Base-by-base conservation (phyloP, 2,113 vertebrate genomes). In the Mohoua ochrocephala region DNA sequence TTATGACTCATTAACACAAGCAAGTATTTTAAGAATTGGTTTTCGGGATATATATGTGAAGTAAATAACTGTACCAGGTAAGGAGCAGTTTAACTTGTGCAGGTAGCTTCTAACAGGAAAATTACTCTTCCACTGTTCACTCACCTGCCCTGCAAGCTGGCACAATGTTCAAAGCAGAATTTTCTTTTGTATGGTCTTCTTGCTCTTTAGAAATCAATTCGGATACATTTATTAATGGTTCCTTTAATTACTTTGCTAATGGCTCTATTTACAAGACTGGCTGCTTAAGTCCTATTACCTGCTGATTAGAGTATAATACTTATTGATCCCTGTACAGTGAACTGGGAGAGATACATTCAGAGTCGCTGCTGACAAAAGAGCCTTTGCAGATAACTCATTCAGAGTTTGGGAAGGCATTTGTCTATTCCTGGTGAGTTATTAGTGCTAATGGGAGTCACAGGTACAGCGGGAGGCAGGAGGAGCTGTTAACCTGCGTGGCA, bases 171-270 rank as follows among this genome's bases (percentile, higher is more conserved):
- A 74, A 68, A 82, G 69, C 64, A 45, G 44, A 68, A 53, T 73
- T 56, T 52, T 23, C 26, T 64, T 83, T 76, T 41, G n/a, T 33
- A 45, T 53, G 33, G 26, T 74, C 63, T 92, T 41, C 21, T 70
- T 85, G 21, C 83, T 76, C 65, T 82, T 94, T n/a, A 63, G 42
- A 88, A 91, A 89, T 95, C 53, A 41, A 5, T 95, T 49, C 4
- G 13, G 45, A 76, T 81, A 31, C 68, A 77, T 97, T 89, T 90
- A 80, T 96, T 96, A 87, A 78, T 67, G 11, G 53, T 47, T 68
- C 63, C 41, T 94, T 92, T 96, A 95, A 96, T 96, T 89, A 88
- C 50, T 89, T 71, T 77, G 76, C 84, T 94, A 96, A 90, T 93
- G 69, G 47, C 93, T 94, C 4, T 22, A 53, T 79, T 85, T 68